These are phyloP conservation scores for Crenichthys baileyi DNA, from an alignment of 2,797 vertebrate species.

Conservation along the genomic window DNA sequence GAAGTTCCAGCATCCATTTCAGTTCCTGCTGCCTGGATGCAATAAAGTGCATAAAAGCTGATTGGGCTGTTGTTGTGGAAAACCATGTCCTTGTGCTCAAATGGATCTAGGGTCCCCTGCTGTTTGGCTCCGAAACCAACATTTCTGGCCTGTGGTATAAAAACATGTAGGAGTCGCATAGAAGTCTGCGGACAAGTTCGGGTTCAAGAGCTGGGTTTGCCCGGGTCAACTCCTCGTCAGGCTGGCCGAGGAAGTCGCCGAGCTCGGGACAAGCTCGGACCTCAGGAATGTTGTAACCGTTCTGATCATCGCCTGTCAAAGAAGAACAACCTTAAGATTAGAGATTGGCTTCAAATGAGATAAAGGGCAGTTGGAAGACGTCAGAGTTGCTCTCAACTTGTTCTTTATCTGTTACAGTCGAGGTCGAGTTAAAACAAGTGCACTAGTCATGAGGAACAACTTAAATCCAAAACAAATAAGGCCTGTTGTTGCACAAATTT, in stretches of 20 bases:
- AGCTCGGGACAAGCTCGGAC: conserved; percentile 80
- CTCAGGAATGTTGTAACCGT: conserved; percentile 82
- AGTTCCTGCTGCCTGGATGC: conserved; percentile 42
- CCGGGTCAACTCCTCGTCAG: conserved; percentile 67
- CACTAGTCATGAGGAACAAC: conserved; percentile 15
- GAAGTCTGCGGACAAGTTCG: conserved; percentile 69
- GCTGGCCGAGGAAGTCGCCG: conserved; percentile 69
- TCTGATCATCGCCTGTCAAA: conserved; percentile 76
- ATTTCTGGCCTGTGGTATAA: conserved; percentile 75
- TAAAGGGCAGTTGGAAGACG: conserved; percentile 45
- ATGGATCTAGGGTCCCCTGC: conserved; percentile 25
- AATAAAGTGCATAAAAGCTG: conserved; percentile 40
- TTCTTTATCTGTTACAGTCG: conserved; percentile 45
- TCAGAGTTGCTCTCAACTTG: conserved; percentile 38
- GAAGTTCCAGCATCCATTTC: conserved; percentile 31
- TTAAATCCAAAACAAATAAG: conserved; percentile 28
- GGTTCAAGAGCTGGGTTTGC: conserved; percentile 66
- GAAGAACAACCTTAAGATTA: conserved; percentile 46
- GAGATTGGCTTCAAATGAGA: conserved; percentile 42
- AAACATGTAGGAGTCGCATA: conserved; percentile 86
- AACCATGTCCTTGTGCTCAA: conserved; percentile 31
- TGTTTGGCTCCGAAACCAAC: conserved; percentile 28
- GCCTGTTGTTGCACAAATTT: conserved; percentile 2
- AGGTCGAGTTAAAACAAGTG: conserved; percentile 38
- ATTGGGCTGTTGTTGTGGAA: conserved; percentile 64